Conservation (phyloP, 2,797 vertebrate species). For the Natrix natrix region DNA sequence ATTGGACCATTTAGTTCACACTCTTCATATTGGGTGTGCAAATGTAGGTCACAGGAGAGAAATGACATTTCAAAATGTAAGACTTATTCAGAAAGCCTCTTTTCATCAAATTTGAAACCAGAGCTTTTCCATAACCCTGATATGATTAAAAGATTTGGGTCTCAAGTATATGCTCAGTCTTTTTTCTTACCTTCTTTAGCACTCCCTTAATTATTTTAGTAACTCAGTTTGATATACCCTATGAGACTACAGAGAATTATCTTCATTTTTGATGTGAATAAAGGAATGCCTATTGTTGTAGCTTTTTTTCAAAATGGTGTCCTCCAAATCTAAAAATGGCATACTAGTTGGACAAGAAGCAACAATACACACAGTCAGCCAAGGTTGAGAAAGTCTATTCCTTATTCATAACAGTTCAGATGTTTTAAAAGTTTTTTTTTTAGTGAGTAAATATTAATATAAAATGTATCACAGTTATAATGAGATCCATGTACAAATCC, state of each 20-base stretch:
- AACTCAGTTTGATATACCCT: not conserved
- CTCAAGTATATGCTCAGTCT: not conserved
- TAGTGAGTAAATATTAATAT: not conserved
- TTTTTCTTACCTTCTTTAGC: not conserved
- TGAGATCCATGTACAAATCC: not conserved
- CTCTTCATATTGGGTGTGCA: conserved; percentile 4
- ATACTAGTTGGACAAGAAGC: not conserved
- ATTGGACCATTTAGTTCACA: conserved; percentile 38
- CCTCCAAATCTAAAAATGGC: not conserved
- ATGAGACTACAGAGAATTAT: not conserved
- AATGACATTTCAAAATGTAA: conserved; percentile 25
- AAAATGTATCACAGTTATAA: not conserved
- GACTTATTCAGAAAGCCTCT: not conserved
- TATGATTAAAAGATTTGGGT: not conserved
- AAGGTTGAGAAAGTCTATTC: not conserved
- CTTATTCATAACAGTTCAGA: not conserved
- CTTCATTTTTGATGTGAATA: not conserved
- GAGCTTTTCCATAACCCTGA: not conserved
- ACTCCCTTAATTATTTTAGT: not conserved
- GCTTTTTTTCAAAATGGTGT: not conserved
- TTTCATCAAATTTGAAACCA: not conserved
- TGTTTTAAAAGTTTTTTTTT: not conserved
- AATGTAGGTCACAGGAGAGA: conserved; percentile 19
- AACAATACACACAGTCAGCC: not conserved
- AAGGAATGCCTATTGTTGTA: not conserved